phyloP scores from a whole-genome alignment of 2,113 vertebrate genomes.

The Nanger granti region DNA sequence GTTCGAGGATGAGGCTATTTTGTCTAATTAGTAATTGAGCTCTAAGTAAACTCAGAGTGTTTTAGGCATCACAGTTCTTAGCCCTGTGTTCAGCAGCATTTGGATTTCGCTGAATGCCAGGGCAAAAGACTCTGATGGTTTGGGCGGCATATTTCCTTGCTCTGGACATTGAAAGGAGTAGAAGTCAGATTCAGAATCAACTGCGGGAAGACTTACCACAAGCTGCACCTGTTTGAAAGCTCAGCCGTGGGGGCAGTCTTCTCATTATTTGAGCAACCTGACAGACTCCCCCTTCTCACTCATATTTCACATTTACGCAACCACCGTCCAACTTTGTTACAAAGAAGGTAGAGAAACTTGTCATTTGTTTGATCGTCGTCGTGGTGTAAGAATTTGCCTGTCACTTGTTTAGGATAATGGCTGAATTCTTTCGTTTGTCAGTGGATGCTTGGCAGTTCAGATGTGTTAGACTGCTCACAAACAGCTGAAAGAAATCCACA shows the following conservation, averaged over 20 bases:
- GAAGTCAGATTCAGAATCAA: not conserved
- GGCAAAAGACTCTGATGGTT: not conserved
- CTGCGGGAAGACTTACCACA: rapidly evolving
- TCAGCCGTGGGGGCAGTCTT: not conserved
- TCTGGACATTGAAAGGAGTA: not conserved
- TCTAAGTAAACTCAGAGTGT: constrained; percentile 19
- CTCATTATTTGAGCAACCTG: not conserved
- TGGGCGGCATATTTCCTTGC: not conserved
- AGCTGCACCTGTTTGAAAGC: not conserved
- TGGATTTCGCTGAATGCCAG: not conserved
- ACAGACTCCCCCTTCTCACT: not conserved
- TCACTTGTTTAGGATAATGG: constrained; percentile 58
- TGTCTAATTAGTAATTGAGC: constrained; percentile 44
- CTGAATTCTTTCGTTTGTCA: constrained; percentile 40
- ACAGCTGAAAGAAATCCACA: constrained; percentile 29
- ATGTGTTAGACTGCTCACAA: constrained; percentile 26
- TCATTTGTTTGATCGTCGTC: constrained; percentile 42
- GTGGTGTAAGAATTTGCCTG: constrained; percentile 27
- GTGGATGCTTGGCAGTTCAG: constrained; percentile 13
- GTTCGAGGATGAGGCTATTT: constrained; percentile 31
- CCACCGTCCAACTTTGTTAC: constrained; percentile 12
- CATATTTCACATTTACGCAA: not conserved
- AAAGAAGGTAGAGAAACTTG: constrained; percentile 47
- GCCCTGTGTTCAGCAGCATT: not conserved
- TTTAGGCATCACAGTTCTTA: not conserved